These are phyloP conservation scores for Picathartes gymnocephalus DNA, from an alignment of 2,113 vertebrate species.

Conservation along the genomic window DNA sequence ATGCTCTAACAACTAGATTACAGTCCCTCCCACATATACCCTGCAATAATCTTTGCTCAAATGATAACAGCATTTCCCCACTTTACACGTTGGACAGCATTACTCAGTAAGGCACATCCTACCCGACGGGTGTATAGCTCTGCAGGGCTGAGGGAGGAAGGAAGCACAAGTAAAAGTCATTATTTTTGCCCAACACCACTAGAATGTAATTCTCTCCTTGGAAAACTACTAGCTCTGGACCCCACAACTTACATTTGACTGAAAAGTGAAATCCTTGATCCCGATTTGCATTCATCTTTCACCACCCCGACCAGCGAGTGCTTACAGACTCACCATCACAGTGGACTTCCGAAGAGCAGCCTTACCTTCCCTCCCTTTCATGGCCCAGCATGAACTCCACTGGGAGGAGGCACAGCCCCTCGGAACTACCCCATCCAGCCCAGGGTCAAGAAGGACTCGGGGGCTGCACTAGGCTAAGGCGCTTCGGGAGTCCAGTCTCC, in stretches of 20 bases:
- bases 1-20: slow-evolving; percentile 39
- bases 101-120: not conserved
- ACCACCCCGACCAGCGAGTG: accelerated
- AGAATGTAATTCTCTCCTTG: not conserved
- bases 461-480: accelerated
- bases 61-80: slow-evolving; percentile 42
- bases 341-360: accelerated
- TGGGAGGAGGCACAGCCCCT: not conserved
- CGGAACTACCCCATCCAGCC: not conserved
- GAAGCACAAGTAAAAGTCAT: not conserved
- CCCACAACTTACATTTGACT: not conserved
- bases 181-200: not conserved
- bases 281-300: not conserved
- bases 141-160: not conserved
- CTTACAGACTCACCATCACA: accelerated
- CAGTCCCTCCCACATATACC: slow-evolving; percentile 44
- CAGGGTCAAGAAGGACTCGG: not conserved
- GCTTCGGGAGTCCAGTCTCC: not conserved
- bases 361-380: accelerated
- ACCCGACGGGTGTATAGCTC: not conserved
- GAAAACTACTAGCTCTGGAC: not conserved
- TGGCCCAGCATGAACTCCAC: accelerated
- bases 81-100: slow-evolving; percentile 19
- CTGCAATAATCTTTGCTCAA: slow-evolving; percentile 40
- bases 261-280: not conserved